Conservation (phyloP, 2,113 vertebrate genomes). For the Phalacrocorax pelagicus region DNA sequence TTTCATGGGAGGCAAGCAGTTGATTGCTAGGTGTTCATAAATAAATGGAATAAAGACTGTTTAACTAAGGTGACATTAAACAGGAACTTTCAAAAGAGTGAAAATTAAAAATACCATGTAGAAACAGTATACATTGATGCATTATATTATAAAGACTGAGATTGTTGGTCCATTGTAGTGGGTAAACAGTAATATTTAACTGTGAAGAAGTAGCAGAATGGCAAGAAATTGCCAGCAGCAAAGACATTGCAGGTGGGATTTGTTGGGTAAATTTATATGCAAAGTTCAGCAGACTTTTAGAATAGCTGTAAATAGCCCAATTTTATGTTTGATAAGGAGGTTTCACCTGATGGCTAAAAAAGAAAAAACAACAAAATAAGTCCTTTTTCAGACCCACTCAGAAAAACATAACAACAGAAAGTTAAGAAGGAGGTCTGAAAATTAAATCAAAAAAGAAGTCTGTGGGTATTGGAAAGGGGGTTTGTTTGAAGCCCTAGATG, state of each 20-base stretch:
- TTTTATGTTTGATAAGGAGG: not conserved
- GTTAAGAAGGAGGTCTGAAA: not conserved
- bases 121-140: not conserved
- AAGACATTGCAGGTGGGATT: constrained; percentile 26
- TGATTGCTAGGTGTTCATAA: not conserved
- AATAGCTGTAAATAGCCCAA: not conserved
- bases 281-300: not conserved
- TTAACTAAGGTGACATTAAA: not conserved
- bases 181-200: not conserved
- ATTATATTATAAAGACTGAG: not conserved
- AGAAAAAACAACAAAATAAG: not conserved
- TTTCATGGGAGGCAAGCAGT: not conserved
- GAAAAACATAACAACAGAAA: not conserved
- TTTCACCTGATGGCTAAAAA: not conserved
- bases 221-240: constrained; percentile 13
- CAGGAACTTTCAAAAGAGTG: not conserved
- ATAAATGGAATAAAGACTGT: not conserved
- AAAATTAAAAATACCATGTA: not conserved
- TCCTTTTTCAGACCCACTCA: not conserved
- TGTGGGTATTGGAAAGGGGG: not conserved
- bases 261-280: constrained; percentile 18
- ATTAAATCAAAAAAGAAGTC: not conserved
- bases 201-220: constrained; percentile 30
- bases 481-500: not conserved
- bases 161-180: not conserved